Conservation (phyloP, 2,797 vertebrate genomes). For the Liparis tanakae region DNA sequence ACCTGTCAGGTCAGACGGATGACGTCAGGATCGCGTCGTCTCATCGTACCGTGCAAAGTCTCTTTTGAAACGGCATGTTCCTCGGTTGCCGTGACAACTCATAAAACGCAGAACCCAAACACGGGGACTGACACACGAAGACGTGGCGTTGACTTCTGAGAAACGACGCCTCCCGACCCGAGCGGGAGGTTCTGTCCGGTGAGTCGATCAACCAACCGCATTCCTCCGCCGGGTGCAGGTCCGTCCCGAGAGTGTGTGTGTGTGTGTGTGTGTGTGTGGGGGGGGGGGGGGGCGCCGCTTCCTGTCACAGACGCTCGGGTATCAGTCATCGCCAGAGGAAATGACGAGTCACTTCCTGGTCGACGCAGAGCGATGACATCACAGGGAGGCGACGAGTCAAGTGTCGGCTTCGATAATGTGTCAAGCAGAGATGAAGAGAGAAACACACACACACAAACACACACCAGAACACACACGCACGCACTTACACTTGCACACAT, state of each 20-base stretch:
- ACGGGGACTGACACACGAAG: slow-evolving; percentile 63
- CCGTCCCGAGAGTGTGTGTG: slow-evolving; percentile 48
- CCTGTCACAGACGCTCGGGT: slow-evolving; percentile 54
- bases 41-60: no score
- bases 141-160: slow-evolving; percentile 61
- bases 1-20: slow-evolving; percentile 59
- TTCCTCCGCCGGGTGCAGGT: slow-evolving; percentile 47
- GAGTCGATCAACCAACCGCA: slow-evolving; percentile 72
- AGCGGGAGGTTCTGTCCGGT: slow-evolving; percentile 60
- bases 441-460: not conserved
- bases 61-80: slow-evolving; percentile 45
- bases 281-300: no score
- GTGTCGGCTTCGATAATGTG: slow-evolving; percentile 40
- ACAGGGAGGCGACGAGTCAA: slow-evolving; percentile 33
- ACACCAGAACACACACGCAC: not conserved
- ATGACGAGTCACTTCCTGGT: slow-evolving; percentile 63
- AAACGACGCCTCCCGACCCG: slow-evolving; percentile 38
- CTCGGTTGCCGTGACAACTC: slow-evolving; percentile 63
- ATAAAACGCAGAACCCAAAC: slow-evolving; percentile 67
- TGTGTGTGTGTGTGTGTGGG: no score
- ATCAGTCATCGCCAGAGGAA: slow-evolving; percentile 56
- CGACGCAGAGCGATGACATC: slow-evolving; percentile 36
- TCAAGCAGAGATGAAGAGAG: slow-evolving; percentile 16
- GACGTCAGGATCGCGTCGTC: slow-evolving; percentile 42
- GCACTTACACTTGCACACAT: not conserved